These are phyloP conservation scores for Chunga burmeisteri DNA, from an alignment of 2,113 vertebrate species.

Conservation along the genomic window DNA sequence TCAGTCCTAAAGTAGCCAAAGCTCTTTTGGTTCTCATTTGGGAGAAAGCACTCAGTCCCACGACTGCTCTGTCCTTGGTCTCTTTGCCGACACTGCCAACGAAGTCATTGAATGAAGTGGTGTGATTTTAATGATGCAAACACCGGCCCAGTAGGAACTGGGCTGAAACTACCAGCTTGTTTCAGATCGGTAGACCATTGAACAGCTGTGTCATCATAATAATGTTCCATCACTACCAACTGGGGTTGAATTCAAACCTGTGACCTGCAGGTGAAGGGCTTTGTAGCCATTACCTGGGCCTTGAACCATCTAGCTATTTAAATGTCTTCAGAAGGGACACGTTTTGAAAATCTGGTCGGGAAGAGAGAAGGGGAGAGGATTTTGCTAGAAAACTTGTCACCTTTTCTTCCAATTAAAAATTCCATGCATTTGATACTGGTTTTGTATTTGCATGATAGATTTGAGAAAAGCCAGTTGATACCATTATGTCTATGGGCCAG, in stretches of 20 bases:
- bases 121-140: not conserved
- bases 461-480: not conserved
- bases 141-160: not conserved
- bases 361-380: not conserved
- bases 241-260: not conserved
- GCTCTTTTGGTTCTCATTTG: not conserved
- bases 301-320: not conserved
- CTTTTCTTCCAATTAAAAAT: not conserved
- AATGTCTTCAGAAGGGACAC: not conserved
- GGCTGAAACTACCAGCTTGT: not conserved
- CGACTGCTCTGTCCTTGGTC: not conserved
- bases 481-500: not conserved
- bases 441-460: not conserved
- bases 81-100: not conserved
- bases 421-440: not conserved
- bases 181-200: not conserved
- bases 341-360: not conserved
- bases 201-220: not conserved
- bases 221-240: not conserved
- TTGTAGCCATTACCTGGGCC: not conserved
- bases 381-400: not conserved
- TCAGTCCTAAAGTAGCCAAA: not conserved
- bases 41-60: not conserved
- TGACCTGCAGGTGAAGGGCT: not conserved
- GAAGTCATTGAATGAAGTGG: not conserved